These are phyloP conservation scores for Muricea muricata DNA, from an alignment of 92 coral and sea anemone species.

Conservation along the genomic window DNA sequence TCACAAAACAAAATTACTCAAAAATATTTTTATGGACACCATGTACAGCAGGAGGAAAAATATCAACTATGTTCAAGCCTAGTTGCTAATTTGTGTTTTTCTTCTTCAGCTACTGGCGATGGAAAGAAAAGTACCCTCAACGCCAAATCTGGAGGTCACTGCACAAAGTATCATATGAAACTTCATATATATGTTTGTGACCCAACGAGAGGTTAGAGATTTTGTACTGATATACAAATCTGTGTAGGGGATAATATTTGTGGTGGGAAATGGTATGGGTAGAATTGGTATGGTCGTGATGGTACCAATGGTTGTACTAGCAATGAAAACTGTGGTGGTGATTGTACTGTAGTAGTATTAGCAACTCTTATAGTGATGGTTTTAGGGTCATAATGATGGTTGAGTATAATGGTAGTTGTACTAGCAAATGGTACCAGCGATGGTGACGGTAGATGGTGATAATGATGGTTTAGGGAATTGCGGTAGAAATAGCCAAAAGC, in stretches of 20 bases:
- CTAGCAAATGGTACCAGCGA: no score
- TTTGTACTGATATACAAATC: not conserved
- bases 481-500: no score
- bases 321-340: not conserved
- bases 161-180: constrained; percentile 4
- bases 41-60: not conserved
- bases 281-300: not conserved
- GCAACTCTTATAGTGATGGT: not conserved
- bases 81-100: not conserved
- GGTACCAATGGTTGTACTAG: not conserved
- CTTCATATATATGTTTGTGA: constrained; percentile 7
- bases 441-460: not conserved
- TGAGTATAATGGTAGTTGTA: not conserved
- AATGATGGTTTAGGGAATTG: not conserved
- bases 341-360: not conserved
- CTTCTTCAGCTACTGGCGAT: not conserved
- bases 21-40: no score
- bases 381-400: not conserved
- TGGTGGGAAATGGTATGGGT: not conserved
- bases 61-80: not conserved
- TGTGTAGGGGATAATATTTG: not conserved
- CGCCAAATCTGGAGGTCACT: constrained; percentile 7
- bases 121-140: not conserved
- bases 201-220: not conserved
- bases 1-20: no score